A percentile compares a stretch with the other conserved stretches of the same genome.
Conservation (phyloP, 2,888 invertebrate genomes). For the Meta bourneti region DNA sequence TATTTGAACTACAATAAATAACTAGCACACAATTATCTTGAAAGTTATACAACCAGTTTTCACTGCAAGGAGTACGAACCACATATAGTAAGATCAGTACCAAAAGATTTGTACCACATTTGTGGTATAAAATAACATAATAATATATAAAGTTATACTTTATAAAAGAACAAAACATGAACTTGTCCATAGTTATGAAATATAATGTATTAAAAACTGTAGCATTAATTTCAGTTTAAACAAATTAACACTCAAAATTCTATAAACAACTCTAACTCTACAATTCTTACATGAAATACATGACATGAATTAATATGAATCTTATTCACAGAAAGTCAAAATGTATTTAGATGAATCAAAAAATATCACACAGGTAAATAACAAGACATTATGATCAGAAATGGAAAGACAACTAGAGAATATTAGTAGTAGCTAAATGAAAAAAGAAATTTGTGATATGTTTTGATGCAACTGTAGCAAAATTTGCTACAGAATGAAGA, state of each 20-base stretch:
- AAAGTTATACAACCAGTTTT: constrained; percentile 74
- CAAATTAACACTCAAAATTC: constrained; percentile 61
- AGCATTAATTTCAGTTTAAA: constrained; percentile 57
- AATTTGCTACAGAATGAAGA: not conserved
- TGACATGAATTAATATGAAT: constrained; percentile 57
- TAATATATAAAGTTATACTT: constrained; percentile 59
- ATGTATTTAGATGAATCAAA: constrained; percentile 57
- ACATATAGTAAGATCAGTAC: constrained; percentile 68
- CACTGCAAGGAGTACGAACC: constrained; percentile 64
- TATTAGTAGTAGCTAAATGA: constrained; percentile 67
- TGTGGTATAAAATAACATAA: constrained; percentile 65
- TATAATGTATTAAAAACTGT: constrained; percentile 61
- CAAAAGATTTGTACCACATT: constrained; percentile 59
- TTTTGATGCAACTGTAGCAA: constrained; percentile 35
- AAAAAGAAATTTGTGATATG: constrained; percentile 68
- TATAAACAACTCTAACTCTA: constrained; percentile 67
- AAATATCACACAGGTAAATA: constrained; percentile 71
- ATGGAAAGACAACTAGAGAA: constrained; percentile 61
- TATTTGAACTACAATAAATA: constrained; percentile 74
- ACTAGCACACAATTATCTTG: constrained; percentile 74
- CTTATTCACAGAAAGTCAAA: constrained; percentile 55
- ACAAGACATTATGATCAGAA: constrained; percentile 47
- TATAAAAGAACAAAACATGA: constrained; percentile 68
- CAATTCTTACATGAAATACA: constrained; percentile 68
- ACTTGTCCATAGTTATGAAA: constrained; percentile 61